Conservation (phyloP, 2,888 invertebrate genomes). For the Tinea semifulvella region DNA sequence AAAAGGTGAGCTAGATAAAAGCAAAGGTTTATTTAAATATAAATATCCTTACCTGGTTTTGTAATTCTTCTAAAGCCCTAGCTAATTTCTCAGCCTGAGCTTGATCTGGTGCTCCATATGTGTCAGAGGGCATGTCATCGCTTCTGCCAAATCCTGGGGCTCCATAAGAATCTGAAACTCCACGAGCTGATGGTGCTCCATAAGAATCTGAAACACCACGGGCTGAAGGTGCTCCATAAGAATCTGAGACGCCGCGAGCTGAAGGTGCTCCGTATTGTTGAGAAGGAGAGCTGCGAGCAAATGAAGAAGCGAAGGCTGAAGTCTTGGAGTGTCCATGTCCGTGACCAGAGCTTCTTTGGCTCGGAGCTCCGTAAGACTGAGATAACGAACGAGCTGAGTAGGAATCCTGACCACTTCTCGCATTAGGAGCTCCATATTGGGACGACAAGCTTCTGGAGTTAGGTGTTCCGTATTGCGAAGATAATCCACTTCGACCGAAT, state of each 20-base stretch:
- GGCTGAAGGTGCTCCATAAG: conserved; percentile 29
- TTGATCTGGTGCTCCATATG: conserved; percentile 45
- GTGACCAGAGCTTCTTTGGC: background rate
- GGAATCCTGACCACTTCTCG: background rate
- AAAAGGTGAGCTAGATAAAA: too few relatives aligned
- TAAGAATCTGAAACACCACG: conserved; percentile 33
- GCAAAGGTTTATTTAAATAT: background rate
- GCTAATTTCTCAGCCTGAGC: conserved; percentile 44
- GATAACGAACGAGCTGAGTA: background rate
- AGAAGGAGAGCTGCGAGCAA: conserved; percentile 20
- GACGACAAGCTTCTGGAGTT: conserved; percentile 13
- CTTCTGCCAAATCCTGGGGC: conserved; percentile 27
- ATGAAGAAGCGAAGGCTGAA: background rate
- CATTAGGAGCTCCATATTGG: background rate
- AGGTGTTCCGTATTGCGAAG: too few relatives aligned
- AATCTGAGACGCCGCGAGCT: conserved; percentile 28
- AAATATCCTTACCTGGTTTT: conserved; percentile 33
- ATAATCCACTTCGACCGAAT: too few relatives aligned
- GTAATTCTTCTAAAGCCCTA: conserved; percentile 36
- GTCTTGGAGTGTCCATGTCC: conserved; percentile 3
- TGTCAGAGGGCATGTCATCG: conserved; percentile 41
- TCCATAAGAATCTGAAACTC: conserved; percentile 29
- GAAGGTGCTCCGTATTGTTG: conserved; percentile 29
- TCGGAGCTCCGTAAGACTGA: background rate
- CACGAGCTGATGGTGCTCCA: conserved; percentile 28